These are phyloP conservation scores for Gadopsis marmoratus DNA, from an alignment of 2,797 vertebrate genomes.

Conservation along the genomic window DNA sequence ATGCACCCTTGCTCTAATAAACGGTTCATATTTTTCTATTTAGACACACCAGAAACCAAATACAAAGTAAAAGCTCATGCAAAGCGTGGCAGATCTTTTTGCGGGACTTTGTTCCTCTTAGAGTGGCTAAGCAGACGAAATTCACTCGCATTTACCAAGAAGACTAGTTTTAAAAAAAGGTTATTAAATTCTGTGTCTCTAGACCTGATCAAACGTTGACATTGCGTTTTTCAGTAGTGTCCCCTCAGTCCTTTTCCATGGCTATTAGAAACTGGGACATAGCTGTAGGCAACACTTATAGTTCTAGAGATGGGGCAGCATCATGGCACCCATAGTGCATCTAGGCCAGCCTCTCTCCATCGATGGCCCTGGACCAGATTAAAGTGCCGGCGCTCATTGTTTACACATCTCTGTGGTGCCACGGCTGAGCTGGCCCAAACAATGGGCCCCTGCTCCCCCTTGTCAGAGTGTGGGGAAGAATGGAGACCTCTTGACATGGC, in stretches of 20 bases:
- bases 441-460: constrained; percentile 80
- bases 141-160: neutral
- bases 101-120: neutral
- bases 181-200: neutral
- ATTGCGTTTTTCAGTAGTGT: neutral
- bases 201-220: constrained; percentile 14
- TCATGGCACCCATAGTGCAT: constrained; percentile 58
- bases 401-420: constrained; percentile 80
- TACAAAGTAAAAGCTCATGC: neutral
- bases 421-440: constrained; percentile 81
- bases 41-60: constrained; percentile 1
- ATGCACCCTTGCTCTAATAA: neutral
- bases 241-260: neutral
- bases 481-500: constrained; percentile 86
- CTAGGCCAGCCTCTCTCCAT: constrained; percentile 61
- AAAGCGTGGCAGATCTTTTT: neutral
- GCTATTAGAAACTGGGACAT: constrained; percentile 14
- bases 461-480: constrained; percentile 82
- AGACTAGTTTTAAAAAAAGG: neutral
- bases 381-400: constrained; percentile 78
- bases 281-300: constrained; percentile 28
- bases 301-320: constrained; percentile 45
- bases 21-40: neutral
- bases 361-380: constrained; percentile 78
- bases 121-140: neutral